phyloP scores from a whole-genome alignment of 2,888 invertebrate genomes.

The Xanthia togata region DNA sequence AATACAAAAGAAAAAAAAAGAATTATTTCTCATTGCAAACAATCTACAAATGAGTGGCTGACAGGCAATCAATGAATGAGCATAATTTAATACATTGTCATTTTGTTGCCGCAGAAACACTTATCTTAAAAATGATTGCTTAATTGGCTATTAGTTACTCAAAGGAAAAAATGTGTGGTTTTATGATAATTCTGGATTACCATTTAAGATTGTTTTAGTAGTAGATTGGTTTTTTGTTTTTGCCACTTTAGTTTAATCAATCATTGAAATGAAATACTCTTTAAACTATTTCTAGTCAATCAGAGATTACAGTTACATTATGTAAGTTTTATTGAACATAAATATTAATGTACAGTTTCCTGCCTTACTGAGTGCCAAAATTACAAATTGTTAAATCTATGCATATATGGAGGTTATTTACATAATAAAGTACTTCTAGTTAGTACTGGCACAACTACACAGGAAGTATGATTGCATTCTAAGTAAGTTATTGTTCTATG shows the following conservation, averaged over 20 bases:
- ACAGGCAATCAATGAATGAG: neutral
- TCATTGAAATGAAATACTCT: neutral
- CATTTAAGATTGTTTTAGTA: neutral
- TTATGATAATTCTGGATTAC: neutral
- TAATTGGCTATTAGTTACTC: neutral
- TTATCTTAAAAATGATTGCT: neutral
- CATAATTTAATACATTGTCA: neutral
- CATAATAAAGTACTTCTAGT: conserved; percentile 57
- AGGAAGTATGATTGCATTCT: conserved; percentile 58
- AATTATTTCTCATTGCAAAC: neutral
- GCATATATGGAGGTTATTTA: conserved; percentile 46
- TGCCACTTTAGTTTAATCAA: neutral
- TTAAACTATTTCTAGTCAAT: neutral
- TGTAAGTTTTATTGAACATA: conserved; percentile 8
- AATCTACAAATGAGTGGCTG: neutral
- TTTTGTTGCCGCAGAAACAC: neutral
- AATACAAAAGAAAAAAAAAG: neutral
- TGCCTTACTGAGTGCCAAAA: conserved; percentile 18
- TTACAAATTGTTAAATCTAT: conserved; percentile 31
- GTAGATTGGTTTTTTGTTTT: neutral
- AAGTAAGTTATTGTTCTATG: conserved; percentile 20
- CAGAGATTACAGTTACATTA: conserved; percentile 14
- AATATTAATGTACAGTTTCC: conserved; percentile 26
- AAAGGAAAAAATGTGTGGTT: neutral
- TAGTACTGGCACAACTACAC: conserved; percentile 37